Conservation (phyloP, 2,888 invertebrate genomes). For the Galerucella pusilla region DNA sequence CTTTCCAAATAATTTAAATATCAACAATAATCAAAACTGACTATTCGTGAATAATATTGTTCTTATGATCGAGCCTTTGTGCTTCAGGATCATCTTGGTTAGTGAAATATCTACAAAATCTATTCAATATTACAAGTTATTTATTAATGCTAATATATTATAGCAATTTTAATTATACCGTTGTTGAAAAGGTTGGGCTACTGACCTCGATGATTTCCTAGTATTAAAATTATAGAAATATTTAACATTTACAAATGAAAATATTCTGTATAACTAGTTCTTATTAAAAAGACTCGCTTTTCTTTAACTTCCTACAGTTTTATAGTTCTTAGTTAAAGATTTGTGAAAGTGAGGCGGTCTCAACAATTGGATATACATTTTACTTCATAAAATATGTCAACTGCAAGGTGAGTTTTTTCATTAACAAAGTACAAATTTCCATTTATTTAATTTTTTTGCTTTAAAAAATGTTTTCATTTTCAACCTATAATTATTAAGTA, state of each 20-base stretch:
- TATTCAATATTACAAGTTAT: no score
- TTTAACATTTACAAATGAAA: neutral
- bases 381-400: neutral
- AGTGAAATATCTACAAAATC: no score
- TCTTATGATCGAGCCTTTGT: no score
- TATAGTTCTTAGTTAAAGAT: neutral
- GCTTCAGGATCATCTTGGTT: no score
- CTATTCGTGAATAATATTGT: no score
- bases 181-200: neutral
- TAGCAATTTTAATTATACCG: neutral
- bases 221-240: neutral
- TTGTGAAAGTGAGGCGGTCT: neutral
- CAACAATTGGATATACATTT: neutral
- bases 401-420: slow-evolving; percentile 9
- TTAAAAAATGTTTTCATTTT: neutral
- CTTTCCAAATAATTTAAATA: no score
- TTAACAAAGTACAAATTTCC: no score
- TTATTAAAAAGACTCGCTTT: neutral
- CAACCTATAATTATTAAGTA: neutral
- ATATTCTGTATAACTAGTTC: neutral
- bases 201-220: slow-evolving; percentile 1
- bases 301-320: neutral
- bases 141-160: neutral
- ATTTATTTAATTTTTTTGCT: neutral
- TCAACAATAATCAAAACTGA: no score